Percentiles rank a stretch among this genome's conserved stretches.
These are phyloP conservation scores for Cryptocephalus moraei DNA, from an alignment of 2,888 invertebrate genomes.

Conservation along the genomic window DNA sequence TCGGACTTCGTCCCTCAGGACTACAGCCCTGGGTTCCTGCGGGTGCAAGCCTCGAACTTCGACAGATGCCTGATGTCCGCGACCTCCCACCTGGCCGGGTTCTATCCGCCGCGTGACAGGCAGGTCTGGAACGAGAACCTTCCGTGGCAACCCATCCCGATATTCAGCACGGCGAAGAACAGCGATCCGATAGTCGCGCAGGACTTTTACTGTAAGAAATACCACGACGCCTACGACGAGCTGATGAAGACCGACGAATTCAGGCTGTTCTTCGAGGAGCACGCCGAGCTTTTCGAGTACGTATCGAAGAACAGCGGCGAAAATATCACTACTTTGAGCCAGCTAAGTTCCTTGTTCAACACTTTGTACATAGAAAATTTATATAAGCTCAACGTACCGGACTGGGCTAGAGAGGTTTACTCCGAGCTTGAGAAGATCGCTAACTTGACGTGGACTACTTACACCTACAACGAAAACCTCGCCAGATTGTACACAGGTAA, in stretches of 20 bases:
- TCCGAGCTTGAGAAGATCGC: slow-evolving; percentile 44
- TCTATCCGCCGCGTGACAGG: slow-evolving; percentile 51
- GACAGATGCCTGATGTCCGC: slow-evolving; percentile 84
- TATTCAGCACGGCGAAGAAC: slow-evolving; percentile 51
- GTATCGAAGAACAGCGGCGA: slow-evolving; percentile 51
- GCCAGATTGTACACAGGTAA: slow-evolving; percentile 45
- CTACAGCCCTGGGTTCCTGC: slow-evolving; percentile 45
- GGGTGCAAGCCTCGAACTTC: slow-evolving; percentile 62
- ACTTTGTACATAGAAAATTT: slow-evolving; percentile 51
- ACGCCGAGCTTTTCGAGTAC: slow-evolving; percentile 49
- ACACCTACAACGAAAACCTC: slow-evolving; percentile 43
- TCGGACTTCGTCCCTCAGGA: slow-evolving; percentile 41
- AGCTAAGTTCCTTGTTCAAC: slow-evolving; percentile 43
- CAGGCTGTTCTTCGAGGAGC: slow-evolving; percentile 28
- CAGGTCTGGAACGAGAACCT: slow-evolving; percentile 50
- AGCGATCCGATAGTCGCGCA: slow-evolving; percentile 40
- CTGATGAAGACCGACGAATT: slow-evolving; percentile 3
- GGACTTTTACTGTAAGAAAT: slow-evolving; percentile 12
- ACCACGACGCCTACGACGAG: slow-evolving; percentile 4
- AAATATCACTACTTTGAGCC: slow-evolving; percentile 42
- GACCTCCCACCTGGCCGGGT: slow-evolving; percentile 61
- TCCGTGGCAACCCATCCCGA: slow-evolving; percentile 64
- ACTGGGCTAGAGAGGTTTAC: slow-evolving; percentile 39
- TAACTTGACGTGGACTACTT: slow-evolving; percentile 43
- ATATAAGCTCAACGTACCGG: slow-evolving; percentile 39